Conservation (phyloP, 2,888 invertebrate genomes). For the Geophilus truncorum region DNA sequence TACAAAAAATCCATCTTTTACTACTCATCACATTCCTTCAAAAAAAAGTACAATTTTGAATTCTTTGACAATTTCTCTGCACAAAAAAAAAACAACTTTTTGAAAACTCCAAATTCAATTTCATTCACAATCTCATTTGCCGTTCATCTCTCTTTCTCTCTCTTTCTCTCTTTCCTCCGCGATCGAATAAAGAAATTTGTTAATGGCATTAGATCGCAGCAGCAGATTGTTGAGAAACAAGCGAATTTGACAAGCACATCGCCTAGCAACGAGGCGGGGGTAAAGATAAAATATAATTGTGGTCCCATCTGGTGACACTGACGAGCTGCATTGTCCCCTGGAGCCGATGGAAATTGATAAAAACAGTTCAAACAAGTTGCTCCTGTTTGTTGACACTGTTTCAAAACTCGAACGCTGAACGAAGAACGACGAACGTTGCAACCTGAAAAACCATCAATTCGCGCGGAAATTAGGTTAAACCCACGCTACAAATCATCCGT, state of each 20-base stretch:
- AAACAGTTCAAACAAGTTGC: neutral
- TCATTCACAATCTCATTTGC: too few species aligned
- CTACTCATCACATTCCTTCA: too few species aligned
- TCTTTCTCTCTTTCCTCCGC: too few species aligned
- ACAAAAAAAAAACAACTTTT: too few species aligned
- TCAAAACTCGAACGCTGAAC: neutral
- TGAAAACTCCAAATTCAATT: too few species aligned
- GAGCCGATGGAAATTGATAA: neutral
- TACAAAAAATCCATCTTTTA: too few species aligned
- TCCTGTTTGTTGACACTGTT: neutral
- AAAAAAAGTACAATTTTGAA: too few species aligned
- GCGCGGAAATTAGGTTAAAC: neutral
- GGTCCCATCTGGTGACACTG: constrained; percentile 7
- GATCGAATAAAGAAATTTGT: too few species aligned
- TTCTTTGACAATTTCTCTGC: too few species aligned
- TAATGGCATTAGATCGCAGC: too few species aligned
- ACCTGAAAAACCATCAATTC: too few species aligned
- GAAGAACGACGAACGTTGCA: neutral
- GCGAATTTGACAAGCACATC: neutral
- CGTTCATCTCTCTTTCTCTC: too few species aligned
- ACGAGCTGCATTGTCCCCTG: neutral
- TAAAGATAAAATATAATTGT: constrained; percentile 11
- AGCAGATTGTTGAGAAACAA: neutral
- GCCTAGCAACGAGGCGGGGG: neutral
- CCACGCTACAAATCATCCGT: neutral